These are phyloP conservation scores for Hydra vulgaris DNA, from an alignment of 30 jellyfish, hydroid and myxozoan species.

Conservation along the genomic window DNA sequence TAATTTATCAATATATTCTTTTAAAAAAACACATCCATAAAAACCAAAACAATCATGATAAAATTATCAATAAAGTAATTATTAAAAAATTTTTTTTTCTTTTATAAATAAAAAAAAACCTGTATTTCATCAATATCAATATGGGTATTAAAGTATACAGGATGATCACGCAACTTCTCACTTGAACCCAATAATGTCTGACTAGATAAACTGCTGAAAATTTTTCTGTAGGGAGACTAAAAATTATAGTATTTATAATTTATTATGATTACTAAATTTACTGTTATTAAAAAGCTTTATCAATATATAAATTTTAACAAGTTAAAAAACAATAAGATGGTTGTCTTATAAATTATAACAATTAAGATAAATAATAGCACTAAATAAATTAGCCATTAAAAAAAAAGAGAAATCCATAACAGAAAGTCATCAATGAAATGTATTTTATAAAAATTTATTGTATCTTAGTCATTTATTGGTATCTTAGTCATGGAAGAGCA, in stretches of 20 bases:
- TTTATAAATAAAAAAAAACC: conserved; percentile 19
- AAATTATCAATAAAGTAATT: no score
- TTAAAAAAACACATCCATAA: no score
- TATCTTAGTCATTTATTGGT: no score
- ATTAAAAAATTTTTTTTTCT: not conserved
- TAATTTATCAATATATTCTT: no score
- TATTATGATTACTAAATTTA: no score
- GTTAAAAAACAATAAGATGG: no score
- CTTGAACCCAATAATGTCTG: conserved; percentile 47
- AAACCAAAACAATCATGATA: no score
- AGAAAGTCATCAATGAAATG: no score
- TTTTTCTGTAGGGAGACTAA: conserved; percentile 53
- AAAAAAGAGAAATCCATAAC: not conserved
- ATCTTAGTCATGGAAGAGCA: no score
- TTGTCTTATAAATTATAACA: no score
- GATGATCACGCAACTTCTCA: conserved; percentile 45
- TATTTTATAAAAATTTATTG: no score
- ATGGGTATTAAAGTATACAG: conserved; percentile 36
- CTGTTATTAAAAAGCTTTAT: not conserved
- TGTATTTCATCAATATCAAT: conserved; percentile 52
- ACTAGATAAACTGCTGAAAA: conserved; percentile 51
- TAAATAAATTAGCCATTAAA: not conserved
- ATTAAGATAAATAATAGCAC: not conserved
- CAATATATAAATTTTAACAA: no score
- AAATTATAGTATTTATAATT: not conserved